A percentile compares a stretch with the other conserved stretches of the same genome.
Evolutionary conservation across 2,888 invertebrate species (phyloP).

Genomic region (Agrotis exclamationis): DNA sequence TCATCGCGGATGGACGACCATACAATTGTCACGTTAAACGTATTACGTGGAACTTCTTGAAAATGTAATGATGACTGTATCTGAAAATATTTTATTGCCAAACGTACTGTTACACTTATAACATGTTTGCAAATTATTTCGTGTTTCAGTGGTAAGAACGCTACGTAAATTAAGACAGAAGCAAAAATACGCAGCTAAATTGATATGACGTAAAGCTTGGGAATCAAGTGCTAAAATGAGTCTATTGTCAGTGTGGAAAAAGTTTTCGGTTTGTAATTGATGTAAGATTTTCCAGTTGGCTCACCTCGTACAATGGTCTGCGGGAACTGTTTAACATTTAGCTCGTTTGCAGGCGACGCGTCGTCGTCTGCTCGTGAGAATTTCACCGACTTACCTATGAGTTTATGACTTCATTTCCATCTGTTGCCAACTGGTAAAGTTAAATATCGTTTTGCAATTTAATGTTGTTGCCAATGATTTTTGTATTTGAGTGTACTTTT

Average conservation of each 20-base stretch:
- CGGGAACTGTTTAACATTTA: constrained; percentile 83
- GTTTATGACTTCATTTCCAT: constrained; percentile 60
- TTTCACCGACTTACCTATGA: constrained; percentile 35
- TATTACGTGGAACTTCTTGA: constrained; percentile 28
- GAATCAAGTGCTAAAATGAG: constrained; percentile 62
- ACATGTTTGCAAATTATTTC: constrained; percentile 16
- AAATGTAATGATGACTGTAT: constrained; percentile 26
- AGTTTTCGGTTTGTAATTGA: constrained; percentile 79
- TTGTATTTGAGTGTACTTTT: constrained; percentile 5
- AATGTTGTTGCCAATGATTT: constrained; percentile 30
- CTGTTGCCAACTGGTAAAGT: constrained; percentile 61
- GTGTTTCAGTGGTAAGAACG: constrained; percentile 4
- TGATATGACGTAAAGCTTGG: constrained; percentile 59
- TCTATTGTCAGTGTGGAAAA: constrained; percentile 64
- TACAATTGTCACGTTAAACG: constrained; percentile 4
- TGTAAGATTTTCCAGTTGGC: constrained; percentile 82
- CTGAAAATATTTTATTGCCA: constrained; percentile 27
- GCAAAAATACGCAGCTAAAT: constrained; percentile 26
- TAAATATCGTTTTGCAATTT: constrained; percentile 43
- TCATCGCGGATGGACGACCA: constrained; percentile 19
- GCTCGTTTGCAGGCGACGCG: constrained; percentile 66
- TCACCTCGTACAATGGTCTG: constrained; percentile 77
- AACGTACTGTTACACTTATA: background rate
- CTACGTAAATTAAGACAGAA: constrained; percentile 25
- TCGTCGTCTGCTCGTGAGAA: constrained; percentile 69